Evolutionary conservation across 2,797 vertebrate genomes (phyloP).

Genomic region (Pangasius sanitwongsei): DNA sequence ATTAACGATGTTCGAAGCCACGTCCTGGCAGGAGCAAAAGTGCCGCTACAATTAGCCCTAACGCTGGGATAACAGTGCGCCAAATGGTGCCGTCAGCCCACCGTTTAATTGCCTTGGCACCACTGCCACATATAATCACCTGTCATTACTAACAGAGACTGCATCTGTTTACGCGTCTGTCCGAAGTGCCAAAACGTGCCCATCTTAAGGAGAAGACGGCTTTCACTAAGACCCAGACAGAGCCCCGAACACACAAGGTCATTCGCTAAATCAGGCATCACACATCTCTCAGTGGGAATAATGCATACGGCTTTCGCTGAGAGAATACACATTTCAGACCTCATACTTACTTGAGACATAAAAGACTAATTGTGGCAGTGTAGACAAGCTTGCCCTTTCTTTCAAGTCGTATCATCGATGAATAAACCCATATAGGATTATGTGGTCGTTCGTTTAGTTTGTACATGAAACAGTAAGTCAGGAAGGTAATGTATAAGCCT

Average conservation of each 20-base stretch:
- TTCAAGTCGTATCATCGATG: not conserved
- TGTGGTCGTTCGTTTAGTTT: not conserved
- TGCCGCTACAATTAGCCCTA: conserved; percentile 75
- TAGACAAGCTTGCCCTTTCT: conserved; percentile 11
- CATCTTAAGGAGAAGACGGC: conserved; percentile 65
- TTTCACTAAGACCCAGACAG: conserved; percentile 61
- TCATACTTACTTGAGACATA: conserved; percentile 8
- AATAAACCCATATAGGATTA: not conserved
- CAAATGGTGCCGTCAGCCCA: conserved; percentile 87
- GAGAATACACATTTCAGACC: conserved; percentile 34
- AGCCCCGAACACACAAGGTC: conserved; percentile 72
- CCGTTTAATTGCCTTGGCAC: conserved; percentile 88
- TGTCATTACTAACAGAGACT: conserved; percentile 85
- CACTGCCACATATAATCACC: conserved; percentile 87
- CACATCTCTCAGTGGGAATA: conserved; percentile 58
- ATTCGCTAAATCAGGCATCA: conserved; percentile 55
- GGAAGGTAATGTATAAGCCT: conserved; percentile 4
- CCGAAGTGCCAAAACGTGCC: conserved; percentile 75
- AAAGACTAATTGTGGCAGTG: conserved; percentile 10
- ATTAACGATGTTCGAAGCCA: conserved; percentile 70
- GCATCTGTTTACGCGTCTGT: conserved; percentile 91
- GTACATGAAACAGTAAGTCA: conserved; percentile 14
- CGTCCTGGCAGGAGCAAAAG: conserved; percentile 72
- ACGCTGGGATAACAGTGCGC: conserved; percentile 78
- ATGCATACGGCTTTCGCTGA: conserved; percentile 40